Evolutionary conservation across 2,888 invertebrate species (phyloP).

Genomic region (Microplitis deprimator): DNA sequence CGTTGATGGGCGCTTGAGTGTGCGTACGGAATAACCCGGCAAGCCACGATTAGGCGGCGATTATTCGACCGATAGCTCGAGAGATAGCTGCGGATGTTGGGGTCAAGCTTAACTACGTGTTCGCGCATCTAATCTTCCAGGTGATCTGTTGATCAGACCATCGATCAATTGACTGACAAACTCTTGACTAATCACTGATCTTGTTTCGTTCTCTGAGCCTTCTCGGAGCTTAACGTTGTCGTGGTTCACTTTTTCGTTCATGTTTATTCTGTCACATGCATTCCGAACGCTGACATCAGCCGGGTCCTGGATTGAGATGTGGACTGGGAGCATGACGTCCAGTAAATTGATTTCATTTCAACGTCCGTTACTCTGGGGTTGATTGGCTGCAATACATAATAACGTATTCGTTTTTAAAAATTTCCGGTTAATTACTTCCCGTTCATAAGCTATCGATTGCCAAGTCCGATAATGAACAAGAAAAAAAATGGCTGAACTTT

Average conservation of each 20-base stretch:
- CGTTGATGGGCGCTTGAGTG: conserved; percentile 2
- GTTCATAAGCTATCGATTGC: background rate
- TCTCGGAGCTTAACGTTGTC: too few relatives aligned
- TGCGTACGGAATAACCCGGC: conserved; percentile 34
- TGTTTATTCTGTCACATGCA: too few relatives aligned
- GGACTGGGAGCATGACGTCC: too few relatives aligned
- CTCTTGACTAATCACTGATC: conserved; percentile 23
- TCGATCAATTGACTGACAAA: conserved; percentile 33
- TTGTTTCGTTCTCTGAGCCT: too few relatives aligned
- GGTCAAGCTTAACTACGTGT: conserved; percentile 41
- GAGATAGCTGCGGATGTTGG: conserved; percentile 43
- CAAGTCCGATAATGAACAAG: background rate
- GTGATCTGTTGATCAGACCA: conserved; percentile 25
- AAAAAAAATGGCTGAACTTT: background rate
- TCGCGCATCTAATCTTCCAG: conserved; percentile 39
- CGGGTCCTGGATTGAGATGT: too few relatives aligned
- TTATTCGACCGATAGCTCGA: conserved; percentile 50
- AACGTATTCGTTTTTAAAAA: background rate
- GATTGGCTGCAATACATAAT: too few relatives aligned
- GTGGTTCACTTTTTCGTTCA: too few relatives aligned
- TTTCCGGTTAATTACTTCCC: background rate
- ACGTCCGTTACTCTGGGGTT: too few relatives aligned
- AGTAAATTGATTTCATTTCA: too few relatives aligned
- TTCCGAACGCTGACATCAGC: too few relatives aligned
- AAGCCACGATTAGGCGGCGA: conserved; percentile 53